phyloP scores from a whole-genome alignment of 2,888 invertebrate species.

The Crematogaster levior region DNA sequence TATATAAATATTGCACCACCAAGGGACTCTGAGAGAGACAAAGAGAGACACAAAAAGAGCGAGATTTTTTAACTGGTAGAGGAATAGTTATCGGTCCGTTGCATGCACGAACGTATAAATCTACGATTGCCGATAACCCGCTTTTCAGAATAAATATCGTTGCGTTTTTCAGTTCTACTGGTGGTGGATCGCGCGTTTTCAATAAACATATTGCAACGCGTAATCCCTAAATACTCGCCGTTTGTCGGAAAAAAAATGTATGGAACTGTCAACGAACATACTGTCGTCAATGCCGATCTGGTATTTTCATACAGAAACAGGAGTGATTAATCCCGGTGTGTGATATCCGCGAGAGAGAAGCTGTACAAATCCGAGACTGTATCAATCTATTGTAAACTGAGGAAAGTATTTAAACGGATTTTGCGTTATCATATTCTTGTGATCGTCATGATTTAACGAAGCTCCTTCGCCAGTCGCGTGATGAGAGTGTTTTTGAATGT shows the following conservation, averaged over 20 bases:
- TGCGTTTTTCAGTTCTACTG: constrained; percentile 58
- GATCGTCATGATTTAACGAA: not conserved
- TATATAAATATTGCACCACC: constrained; percentile 40
- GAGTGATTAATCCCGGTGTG: constrained; percentile 4
- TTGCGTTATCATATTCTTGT: not conserved
- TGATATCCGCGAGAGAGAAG: not conserved
- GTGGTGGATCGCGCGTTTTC: constrained; percentile 47
- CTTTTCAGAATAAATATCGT: constrained; percentile 65
- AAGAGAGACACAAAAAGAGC: not conserved
- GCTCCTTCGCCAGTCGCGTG: not conserved
- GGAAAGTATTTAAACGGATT: constrained; percentile 17
- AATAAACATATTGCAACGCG: constrained; percentile 40
- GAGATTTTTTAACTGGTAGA: constrained; percentile 51
- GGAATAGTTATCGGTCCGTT: constrained; percentile 47
- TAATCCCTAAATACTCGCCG: constrained; percentile 58
- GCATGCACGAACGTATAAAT: constrained; percentile 55
- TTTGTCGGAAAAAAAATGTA: constrained; percentile 46
- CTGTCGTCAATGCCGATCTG: constrained; percentile 31
- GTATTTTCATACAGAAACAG: not conserved
- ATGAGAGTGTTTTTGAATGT: not conserved
- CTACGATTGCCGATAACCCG: constrained; percentile 57
- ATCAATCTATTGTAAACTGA: not conserved
- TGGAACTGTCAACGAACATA: constrained; percentile 25
- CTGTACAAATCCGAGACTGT: not conserved
- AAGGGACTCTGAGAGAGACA: constrained; percentile 9